Evolutionary conservation across 2,797 vertebrate genomes (phyloP).

Genomic region (Dallia pectoralis): DNA sequence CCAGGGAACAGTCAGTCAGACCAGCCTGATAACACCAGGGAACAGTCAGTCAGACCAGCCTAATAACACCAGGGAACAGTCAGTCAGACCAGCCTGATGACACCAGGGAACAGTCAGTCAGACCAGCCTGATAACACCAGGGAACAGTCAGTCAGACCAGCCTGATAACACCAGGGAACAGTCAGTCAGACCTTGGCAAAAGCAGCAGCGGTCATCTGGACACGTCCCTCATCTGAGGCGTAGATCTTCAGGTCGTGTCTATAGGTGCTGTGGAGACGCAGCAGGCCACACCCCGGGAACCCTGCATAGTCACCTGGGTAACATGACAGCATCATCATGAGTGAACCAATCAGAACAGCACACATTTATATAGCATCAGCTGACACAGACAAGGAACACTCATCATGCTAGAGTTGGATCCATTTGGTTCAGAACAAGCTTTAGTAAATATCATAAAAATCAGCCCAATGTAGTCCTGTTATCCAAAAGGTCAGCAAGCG

Average conservation of each 20-base stretch:
- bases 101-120: not conserved
- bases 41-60: too few species aligned
- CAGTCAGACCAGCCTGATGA: not conserved
- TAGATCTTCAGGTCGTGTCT: conserved; percentile 90
- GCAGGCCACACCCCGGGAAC: conserved; percentile 87
- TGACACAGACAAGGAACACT: too few species aligned
- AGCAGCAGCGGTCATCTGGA: conserved; percentile 89
- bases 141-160: not conserved
- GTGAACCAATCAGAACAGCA: too few species aligned
- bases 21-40: too few species aligned
- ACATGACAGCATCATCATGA: not conserved
- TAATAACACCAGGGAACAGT: too few species aligned
- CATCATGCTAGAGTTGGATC: too few species aligned
- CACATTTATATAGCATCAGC: too few species aligned
- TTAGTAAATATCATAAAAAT: too few species aligned
- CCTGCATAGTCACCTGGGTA: conserved; percentile 86
- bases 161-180: not conserved
- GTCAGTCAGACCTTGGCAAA: conserved; percentile 81
- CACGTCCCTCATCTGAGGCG: conserved; percentile 86
- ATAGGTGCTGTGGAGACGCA: conserved; percentile 87
- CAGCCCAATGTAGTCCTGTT: too few species aligned
- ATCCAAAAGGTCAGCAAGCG: too few species aligned
- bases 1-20: too few species aligned
- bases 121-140: not conserved
- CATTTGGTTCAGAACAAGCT: too few species aligned